Evolutionary conservation across 2,113 vertebrate genomes (phyloP).

Genomic region (Struthidea cinerea): DNA sequence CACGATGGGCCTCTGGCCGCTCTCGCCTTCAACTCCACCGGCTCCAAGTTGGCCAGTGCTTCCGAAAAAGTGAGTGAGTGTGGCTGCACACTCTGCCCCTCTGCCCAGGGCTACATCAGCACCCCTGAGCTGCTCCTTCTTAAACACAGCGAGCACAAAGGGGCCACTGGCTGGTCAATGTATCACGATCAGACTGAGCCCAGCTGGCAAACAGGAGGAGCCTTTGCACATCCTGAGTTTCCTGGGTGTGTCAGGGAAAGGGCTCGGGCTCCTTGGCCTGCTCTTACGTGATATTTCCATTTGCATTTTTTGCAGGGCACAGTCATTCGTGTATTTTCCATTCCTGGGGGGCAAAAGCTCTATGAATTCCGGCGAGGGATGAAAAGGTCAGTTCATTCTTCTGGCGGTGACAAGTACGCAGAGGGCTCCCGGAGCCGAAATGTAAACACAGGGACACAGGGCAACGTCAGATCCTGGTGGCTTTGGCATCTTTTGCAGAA

Average conservation of each 20-base stretch:
- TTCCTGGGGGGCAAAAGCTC: slow-evolving; percentile 87
- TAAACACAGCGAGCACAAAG: neutral
- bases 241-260: neutral
- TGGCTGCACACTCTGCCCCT: neutral
- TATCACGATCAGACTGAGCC: neutral
- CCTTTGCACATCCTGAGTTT: neutral
- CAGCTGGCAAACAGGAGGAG: neutral
- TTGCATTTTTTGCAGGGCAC: slow-evolving; percentile 81
- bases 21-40: slow-evolving; percentile 84
- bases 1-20: slow-evolving; percentile 89
- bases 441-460: neutral
- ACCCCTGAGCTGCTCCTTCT: neutral
- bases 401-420: neutral
- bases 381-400: slow-evolving; percentile 82
- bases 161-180: neutral
- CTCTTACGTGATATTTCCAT: neutral
- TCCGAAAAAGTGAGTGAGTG: slow-evolving; percentile 83
- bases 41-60: slow-evolving; percentile 88
- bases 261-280: neutral
- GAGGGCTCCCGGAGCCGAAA: neutral
- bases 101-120: neutral
- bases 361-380: slow-evolving; percentile 93
- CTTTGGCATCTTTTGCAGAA: slow-evolving; percentile 49
- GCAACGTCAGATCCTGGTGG: slow-evolving; percentile 29
- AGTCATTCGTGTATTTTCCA: slow-evolving; percentile 90